Percentiles rank a stretch among this genome's conserved stretches.
phyloP scores from a whole-genome alignment of 2,113 vertebrate genomes.

The Bos indicus region DNA sequence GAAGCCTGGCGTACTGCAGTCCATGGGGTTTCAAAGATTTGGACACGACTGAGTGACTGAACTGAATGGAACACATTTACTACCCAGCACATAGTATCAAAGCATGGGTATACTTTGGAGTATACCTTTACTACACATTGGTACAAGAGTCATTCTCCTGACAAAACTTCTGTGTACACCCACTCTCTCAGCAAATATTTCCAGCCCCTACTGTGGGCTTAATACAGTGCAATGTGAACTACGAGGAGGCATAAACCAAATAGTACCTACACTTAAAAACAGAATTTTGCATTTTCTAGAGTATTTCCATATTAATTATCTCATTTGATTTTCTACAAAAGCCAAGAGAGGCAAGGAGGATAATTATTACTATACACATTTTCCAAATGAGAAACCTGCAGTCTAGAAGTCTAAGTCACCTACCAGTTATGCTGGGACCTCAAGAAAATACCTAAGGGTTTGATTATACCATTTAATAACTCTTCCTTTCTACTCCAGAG shows the following conservation, averaged over 20 bases:
- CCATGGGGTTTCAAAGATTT: neutral
- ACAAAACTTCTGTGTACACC: neutral
- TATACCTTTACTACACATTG: neutral
- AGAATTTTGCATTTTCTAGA: neutral
- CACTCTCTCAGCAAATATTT: neutral
- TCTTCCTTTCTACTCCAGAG: neutral
- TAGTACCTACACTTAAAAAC: neutral
- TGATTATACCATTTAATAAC: neutral
- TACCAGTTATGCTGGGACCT: neutral
- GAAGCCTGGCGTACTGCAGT: accelerated
- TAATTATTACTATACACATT: neutral
- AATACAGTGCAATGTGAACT: neutral
- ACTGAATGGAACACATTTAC: neutral
- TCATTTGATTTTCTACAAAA: neutral
- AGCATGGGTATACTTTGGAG: neutral
- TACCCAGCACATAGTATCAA: neutral
- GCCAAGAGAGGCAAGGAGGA: neutral
- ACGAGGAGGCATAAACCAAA: neutral
- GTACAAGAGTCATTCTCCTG: neutral
- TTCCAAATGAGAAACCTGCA: neutral
- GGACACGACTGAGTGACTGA: neutral
- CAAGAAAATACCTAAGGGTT: neutral
- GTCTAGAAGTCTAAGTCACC: neutral
- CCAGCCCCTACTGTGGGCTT: neutral
- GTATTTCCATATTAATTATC: neutral